Base-by-base conservation (phyloP, 92 coral and sea anemone genomes). In the Heliopora coerulea region DNA sequence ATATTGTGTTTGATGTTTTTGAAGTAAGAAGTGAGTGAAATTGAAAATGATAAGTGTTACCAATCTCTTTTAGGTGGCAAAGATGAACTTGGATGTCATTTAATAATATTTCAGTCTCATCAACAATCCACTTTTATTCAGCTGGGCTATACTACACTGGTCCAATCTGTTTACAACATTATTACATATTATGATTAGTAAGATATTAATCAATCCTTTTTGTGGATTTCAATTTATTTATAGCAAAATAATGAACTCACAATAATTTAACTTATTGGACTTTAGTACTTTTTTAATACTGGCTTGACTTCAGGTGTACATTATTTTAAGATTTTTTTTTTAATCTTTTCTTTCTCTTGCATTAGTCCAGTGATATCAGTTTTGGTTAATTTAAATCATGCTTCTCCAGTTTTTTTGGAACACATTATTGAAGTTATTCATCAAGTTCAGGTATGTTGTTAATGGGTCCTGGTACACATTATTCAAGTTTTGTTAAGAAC, bases 111-210 rank as follows among this genome's bases (percentile, higher is more conserved):
- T 63, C 52, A 34, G 37, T 30, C 70, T 63, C 50, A 34, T 44
- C 70, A 63, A 49, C 70, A 63, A 49, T 63, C 48, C n/a, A 2
- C 28, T 26, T 63, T 63, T 37, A 63, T 49, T 21, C 70, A 63
- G 19, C 42, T 37, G 2, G 54, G 21, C 30, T 40, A 37, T 34
- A 19, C 70, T 19, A 37, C 30, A 35, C 48, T 63, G 49, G 30
- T 40, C 37, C 50, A 63, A 21, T 63, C 54, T 21, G 26, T 63
- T 34, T 12, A 63, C 48, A 29, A 8, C 23, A 33, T 63, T 1
- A 8, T 63, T 10, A 63, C 41, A 0, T 63, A 63, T 37, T 63
- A 63, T 18, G 8, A 63, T 23, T 29, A 28, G 40, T 56, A 23
- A 39, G 15, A n/a, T n/a, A n/a, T n/a, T n/a, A n/a, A n/a, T n/a